phyloP scores from a whole-genome alignment of 2,888 invertebrate genomes.

The Ecliptopera silaceata region DNA sequence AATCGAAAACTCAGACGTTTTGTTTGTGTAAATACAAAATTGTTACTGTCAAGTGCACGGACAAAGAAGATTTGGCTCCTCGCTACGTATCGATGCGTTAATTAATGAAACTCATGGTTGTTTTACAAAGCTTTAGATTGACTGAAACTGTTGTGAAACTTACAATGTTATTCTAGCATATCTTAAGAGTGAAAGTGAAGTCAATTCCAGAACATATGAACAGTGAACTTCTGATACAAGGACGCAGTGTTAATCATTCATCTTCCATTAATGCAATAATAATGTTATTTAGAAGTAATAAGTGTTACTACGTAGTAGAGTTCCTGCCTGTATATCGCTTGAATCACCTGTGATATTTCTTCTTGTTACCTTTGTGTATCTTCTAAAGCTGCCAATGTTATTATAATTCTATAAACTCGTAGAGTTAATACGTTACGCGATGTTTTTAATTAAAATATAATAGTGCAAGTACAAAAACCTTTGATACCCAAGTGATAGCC shows the following conservation, averaged over 20 bases:
- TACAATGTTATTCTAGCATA: constrained; percentile 62
- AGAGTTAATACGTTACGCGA: constrained; percentile 60
- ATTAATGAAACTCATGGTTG: constrained; percentile 60
- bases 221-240: constrained; percentile 60
- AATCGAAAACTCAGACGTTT: constrained; percentile 77
- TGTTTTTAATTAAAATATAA: constrained; percentile 31
- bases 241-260: constrained; percentile 39
- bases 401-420: constrained; percentile 54
- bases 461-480: neutral
- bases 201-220: constrained; percentile 71
- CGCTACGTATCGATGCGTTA: constrained; percentile 56
- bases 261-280: constrained; percentile 52
- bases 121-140: constrained; percentile 53
- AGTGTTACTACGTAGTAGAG: constrained; percentile 65
- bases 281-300: constrained; percentile 48
- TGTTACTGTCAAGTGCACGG: constrained; percentile 80
- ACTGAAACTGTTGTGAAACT: constrained; percentile 56
- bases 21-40: constrained; percentile 82
- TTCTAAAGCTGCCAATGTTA: constrained; percentile 63
- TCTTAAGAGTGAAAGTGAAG: constrained; percentile 64
- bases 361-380: constrained; percentile 55
- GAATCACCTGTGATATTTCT: constrained; percentile 77
- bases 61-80: constrained; percentile 75
- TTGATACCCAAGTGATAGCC: constrained; percentile 24
- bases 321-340: constrained; percentile 80